phyloP scores from a whole-genome alignment of 2,797 vertebrate genomes.

The Argentina silus region DNA sequence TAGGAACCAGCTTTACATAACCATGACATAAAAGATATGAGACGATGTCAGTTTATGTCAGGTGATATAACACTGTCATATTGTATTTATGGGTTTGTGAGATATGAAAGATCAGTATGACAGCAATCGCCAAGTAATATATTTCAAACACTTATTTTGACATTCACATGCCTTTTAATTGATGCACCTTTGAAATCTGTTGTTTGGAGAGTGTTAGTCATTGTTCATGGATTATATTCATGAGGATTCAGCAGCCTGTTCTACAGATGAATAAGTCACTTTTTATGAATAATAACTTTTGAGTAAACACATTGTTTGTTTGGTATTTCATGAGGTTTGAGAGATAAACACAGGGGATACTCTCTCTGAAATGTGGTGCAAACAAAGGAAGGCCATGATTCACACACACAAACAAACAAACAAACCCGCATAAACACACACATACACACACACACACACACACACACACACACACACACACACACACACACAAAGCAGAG shows the following conservation, averaged over 20 bases:
- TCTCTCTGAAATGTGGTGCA: not conserved
- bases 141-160: constrained; percentile 20
- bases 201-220: too few species aligned
- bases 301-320: not conserved
- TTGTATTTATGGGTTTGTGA: constrained; percentile 18
- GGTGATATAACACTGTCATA: constrained; percentile 43
- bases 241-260: not conserved
- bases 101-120: constrained; percentile 21
- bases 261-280: too few species aligned
- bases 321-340: not conserved
- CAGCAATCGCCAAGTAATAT: constrained; percentile 24
- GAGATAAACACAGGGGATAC: not conserved
- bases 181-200: not conserved
- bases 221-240: not conserved
- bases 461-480: not conserved
- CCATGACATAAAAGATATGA: constrained; percentile 22
- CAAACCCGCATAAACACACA: not conserved
- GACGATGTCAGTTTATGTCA: constrained; percentile 29
- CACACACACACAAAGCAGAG: not conserved
- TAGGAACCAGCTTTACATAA: constrained; percentile 22
- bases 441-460: not conserved
- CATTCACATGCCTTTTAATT: not conserved
- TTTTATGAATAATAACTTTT: not conserved
- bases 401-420: not conserved
- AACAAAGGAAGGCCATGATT: not conserved